Conservation (phyloP, 2,113 vertebrate genomes). For the Platycercus adscitus region DNA sequence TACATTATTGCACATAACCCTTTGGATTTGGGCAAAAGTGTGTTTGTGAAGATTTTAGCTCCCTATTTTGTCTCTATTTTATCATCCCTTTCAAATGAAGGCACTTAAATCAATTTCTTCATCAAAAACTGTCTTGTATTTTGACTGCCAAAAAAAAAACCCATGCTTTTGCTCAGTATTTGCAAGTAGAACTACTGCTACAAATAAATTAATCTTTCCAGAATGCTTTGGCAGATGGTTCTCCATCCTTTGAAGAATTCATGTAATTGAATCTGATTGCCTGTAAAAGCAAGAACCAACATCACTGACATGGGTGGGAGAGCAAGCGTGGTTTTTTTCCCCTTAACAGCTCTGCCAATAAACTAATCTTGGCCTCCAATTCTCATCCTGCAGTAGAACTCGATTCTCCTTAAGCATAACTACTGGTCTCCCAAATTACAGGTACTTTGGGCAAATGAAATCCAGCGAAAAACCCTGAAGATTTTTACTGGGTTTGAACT, state of each 20-base stretch:
- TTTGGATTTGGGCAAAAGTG: background rate
- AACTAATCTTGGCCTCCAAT: background rate
- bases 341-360: background rate
- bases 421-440: background rate
- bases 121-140: background rate
- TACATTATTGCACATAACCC: background rate
- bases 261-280: slow-evolving; percentile 10
- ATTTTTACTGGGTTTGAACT: background rate
- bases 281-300: background rate
- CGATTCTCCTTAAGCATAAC: background rate
- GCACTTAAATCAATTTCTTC: background rate
- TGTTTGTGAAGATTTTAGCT: background rate
- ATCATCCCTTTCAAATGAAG: background rate
- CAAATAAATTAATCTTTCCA: slow-evolving; percentile 43
- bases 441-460: background rate
- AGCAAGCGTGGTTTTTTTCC: background rate
- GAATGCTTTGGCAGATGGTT: slow-evolving; percentile 34
- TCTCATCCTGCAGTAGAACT: background rate
- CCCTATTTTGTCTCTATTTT: background rate
- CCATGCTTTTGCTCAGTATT: background rate
- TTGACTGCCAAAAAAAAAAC: slow-evolving; percentile 33
- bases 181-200: slow-evolving; percentile 6
- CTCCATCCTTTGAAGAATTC: slow-evolving; percentile 13
- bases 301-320: background rate
- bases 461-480: background rate